A percentile compares a stretch with the other conserved stretches of the same genome.
These are phyloP conservation scores for Eristalinus sepulchralis DNA, from an alignment of 2,888 invertebrate species.

Conservation along the genomic window DNA sequence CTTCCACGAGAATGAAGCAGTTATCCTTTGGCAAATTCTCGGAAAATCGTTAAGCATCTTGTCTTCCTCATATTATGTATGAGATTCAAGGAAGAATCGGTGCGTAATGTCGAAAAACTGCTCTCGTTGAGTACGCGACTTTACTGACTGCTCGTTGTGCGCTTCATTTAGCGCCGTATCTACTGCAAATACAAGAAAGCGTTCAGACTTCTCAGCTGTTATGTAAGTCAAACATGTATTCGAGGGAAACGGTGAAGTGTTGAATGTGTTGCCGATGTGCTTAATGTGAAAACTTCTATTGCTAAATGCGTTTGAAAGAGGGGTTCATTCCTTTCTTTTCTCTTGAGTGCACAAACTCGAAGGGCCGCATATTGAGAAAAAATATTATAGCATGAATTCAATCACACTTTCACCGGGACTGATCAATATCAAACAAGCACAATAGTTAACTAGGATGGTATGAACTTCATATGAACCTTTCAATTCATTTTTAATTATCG, in stretches of 20 bases:
- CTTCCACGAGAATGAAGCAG: slow-evolving; percentile 12
- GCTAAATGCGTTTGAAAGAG: slow-evolving; percentile 9
- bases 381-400: background rate
- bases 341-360: slow-evolving; percentile 4
- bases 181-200: slow-evolving; percentile 3
- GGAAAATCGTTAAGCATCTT: slow-evolving; percentile 6
- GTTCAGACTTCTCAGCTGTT: background rate
- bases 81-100: background rate
- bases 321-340: slow-evolving; percentile 14
- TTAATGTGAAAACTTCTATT: slow-evolving; percentile 23
- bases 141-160: background rate
- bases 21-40: slow-evolving; percentile 23
- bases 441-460: background rate
- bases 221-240: background rate
- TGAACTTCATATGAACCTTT: background rate
- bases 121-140: background rate
- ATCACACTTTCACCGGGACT: background rate
- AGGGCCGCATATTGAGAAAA: slow-evolving; percentile 7
- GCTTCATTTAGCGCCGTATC: slow-evolving; percentile 33
- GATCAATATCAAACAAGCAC: background rate
- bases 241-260: slow-evolving; percentile 13
- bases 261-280: slow-evolving; percentile 17
- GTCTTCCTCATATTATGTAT: background rate
- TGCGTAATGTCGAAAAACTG: slow-evolving; percentile 27
- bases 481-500: slow-evolving; percentile 41